phyloP scores from a whole-genome alignment of 1,140 invertebrate genomes.

The Cotesia chilonis region DNA sequence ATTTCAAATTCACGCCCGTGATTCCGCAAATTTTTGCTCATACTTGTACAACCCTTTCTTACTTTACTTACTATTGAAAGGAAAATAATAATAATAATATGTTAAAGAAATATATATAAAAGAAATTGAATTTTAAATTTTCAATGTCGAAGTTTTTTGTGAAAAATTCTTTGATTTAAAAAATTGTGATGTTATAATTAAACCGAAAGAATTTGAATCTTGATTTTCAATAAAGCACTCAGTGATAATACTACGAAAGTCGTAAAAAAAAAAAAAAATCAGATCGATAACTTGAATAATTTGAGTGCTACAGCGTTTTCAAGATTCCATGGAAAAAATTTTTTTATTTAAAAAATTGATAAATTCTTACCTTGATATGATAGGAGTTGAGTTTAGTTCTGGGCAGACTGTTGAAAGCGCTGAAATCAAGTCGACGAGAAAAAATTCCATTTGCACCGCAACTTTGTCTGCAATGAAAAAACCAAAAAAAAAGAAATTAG shows the following conservation, averaged over 20 bases:
- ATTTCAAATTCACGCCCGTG: background rate
- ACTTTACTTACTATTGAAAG: background rate
- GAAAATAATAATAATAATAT: background rate
- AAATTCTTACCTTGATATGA: constrained; percentile 90
- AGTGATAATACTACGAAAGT: no score
- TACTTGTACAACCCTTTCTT: background rate
- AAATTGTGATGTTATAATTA: no score
- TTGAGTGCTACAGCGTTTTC: no score
- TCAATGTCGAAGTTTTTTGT: background rate
- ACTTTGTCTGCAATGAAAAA: constrained; percentile 73
- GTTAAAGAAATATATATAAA: no score
- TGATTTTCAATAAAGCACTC: no score
- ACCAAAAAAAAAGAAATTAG: constrained; percentile 45
- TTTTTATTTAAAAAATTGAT: background rate
- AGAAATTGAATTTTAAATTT: background rate
- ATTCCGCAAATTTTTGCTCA: constrained; percentile 10
- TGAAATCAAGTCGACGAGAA: constrained; percentile 89
- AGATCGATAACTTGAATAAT: no score
- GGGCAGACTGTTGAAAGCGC: constrained; percentile 92
- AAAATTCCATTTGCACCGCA: constrained; percentile 91
- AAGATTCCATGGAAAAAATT: no score
- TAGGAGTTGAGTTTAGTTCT: constrained; percentile 97
- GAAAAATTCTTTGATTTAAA: background rate
- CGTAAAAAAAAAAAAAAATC: no score
- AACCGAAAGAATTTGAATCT: no score